phyloP scores from a whole-genome alignment of 2,113 vertebrate genomes.

The Cephalopterus ornatus region DNA sequence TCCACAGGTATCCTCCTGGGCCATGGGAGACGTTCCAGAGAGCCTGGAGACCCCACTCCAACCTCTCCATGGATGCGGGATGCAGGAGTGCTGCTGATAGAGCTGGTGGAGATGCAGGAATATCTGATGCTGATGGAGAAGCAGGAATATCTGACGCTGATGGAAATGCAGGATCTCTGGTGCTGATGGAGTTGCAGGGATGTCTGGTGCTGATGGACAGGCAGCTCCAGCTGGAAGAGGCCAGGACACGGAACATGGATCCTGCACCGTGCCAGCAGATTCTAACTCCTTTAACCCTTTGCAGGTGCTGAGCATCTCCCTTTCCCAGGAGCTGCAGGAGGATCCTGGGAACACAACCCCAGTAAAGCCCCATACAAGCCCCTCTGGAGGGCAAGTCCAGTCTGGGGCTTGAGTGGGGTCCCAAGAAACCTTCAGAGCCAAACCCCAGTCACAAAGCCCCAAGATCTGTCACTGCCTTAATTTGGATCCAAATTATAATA shows the following conservation, averaged over 20 bases:
- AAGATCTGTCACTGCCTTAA: not conserved
- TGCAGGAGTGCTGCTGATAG: not conserved
- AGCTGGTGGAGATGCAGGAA: not conserved
- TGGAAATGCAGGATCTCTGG: not conserved
- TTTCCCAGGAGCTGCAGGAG: rapidly evolving
- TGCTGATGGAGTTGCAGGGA: not conserved
- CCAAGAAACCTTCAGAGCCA: not conserved
- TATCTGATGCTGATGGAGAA: not conserved
- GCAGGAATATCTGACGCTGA: not conserved
- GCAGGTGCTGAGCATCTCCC: not conserved
- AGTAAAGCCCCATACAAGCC: rapidly evolving
- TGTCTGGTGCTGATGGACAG: too few species aligned
- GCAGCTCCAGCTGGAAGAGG: not conserved
- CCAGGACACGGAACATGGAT: rapidly evolving
- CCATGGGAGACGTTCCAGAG: not conserved
- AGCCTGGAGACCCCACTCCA: not conserved
- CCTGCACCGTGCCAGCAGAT: not conserved
- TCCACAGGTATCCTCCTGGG: rapidly evolving
- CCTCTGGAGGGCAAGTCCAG: not conserved
- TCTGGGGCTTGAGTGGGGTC: not conserved
- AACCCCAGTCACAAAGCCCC: not conserved
- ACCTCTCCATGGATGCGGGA: not conserved
- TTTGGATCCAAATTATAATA: not conserved
- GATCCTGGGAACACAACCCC: rapidly evolving
- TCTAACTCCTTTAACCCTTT: not conserved